phyloP scores from a whole-genome alignment of 2,888 invertebrate species.

The Volucella zonaria region DNA sequence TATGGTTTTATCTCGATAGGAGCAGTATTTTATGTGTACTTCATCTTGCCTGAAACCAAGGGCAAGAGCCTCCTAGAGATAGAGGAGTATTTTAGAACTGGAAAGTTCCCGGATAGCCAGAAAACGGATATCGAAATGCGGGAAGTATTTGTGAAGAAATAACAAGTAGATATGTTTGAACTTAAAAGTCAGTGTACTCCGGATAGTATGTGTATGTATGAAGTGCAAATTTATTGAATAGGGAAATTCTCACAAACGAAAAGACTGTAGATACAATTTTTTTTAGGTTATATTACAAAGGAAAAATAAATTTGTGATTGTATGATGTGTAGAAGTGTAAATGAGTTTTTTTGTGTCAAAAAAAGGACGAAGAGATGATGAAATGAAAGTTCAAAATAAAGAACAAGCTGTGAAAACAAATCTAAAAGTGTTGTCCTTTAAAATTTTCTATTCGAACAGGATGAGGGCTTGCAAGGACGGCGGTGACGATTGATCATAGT shows the following conservation, averaged over 20 bases:
- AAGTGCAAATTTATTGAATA: conserved; percentile 29
- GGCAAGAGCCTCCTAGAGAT: conserved; percentile 88
- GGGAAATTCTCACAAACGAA: conserved; percentile 53
- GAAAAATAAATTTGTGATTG: conserved; percentile 38
- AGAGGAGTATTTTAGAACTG: conserved; percentile 83
- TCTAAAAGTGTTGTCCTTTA: background rate
- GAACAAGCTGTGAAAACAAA: conserved; percentile 35
- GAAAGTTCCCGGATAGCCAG: conserved; percentile 70
- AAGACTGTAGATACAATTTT: conserved; percentile 68
- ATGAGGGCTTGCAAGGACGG: too few relatives aligned
- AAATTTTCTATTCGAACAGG: too few relatives aligned
- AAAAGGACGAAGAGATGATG: background rate
- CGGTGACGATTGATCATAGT: too few relatives aligned
- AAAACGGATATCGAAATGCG: conserved; percentile 76
- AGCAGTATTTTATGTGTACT: conserved; percentile 86
- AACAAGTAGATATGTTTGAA: background rate
- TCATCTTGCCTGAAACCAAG: conserved; percentile 88
- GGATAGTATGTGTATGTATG: background rate
- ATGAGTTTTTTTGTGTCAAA: background rate
- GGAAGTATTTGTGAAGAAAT: conserved; percentile 78
- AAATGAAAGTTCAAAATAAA: conserved; percentile 29
- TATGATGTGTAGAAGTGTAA: conserved; percentile 18
- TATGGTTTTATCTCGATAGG: conserved; percentile 86
- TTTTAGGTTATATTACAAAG: conserved; percentile 23
- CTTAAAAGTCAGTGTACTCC: too few relatives aligned